Evolutionary conservation across 37 sponge, comb jelly and placozoan genomes (phyloP).

Genomic region (Cliona cf. orientalis): DNA sequence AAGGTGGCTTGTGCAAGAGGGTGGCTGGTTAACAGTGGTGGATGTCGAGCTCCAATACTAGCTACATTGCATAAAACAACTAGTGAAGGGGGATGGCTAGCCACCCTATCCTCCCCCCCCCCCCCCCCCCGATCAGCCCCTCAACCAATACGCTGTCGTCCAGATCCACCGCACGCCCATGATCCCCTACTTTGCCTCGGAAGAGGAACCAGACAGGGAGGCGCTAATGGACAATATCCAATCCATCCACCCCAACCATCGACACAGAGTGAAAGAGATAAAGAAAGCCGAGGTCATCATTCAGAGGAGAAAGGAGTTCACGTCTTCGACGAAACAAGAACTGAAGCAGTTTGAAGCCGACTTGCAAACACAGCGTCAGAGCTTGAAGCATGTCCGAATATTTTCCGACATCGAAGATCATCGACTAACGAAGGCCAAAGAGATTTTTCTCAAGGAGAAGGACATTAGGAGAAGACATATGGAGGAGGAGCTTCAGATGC

Average conservation of each 20-base stretch:
- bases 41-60: too few relatives aligned
- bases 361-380: slow-evolving; percentile 18
- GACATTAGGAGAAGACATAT: background rate
- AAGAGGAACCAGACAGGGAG: slow-evolving; percentile 32
- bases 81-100: too few relatives aligned
- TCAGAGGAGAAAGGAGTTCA: slow-evolving; percentile 42
- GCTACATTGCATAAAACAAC: too few relatives aligned
- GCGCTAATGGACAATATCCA: slow-evolving; percentile 63
- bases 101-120: too few relatives aligned
- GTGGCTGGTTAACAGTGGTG: too few relatives aligned
- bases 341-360: slow-evolving; percentile 37
- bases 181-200: slow-evolving; percentile 4
- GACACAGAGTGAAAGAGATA: slow-evolving; percentile 41
- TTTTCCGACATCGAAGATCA: slow-evolving; percentile 15
- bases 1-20: too few relatives aligned
- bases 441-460: slow-evolving; percentile 46
- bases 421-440: slow-evolving; percentile 10
- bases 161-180: slow-evolving; percentile 44
- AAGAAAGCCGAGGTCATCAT: slow-evolving; percentile 28
- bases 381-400: background rate
- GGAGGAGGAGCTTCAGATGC: background rate
- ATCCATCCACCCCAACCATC: slow-evolving; percentile 66
- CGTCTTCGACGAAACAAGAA: background rate
- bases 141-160: slow-evolving; percentile 45
- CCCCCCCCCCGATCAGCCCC: slow-evolving; percentile 24